Evolutionary conservation across 1,140 invertebrate genomes (phyloP).

Genomic region (Globodera rostochiensis): DNA sequence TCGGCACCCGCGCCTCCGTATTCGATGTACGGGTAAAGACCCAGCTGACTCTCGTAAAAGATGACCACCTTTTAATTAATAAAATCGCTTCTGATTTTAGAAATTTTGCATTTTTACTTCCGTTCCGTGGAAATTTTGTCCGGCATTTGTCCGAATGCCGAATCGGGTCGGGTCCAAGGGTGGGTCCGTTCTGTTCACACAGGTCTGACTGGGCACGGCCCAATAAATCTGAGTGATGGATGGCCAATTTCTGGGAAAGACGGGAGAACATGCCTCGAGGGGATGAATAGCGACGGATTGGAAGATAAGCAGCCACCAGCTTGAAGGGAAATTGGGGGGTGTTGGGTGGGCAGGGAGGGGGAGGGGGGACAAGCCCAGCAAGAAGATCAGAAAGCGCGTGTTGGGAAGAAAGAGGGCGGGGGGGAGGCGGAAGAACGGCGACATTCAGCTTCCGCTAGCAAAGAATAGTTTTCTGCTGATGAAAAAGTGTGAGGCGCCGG

Average conservation of each 20-base stretch:
- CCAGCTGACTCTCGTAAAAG: slow-evolving; percentile 41
- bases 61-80: slow-evolving; percentile 30
- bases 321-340: background rate
- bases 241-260: background rate
- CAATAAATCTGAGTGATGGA: slow-evolving; percentile 35
- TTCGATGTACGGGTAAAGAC: slow-evolving; percentile 36
- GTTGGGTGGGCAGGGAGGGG: background rate
- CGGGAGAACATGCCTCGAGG: slow-evolving; percentile 6
- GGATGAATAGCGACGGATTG: background rate
- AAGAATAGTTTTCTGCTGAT: background rate
- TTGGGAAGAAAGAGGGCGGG: background rate
- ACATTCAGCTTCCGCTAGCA: background rate
- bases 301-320: background rate
- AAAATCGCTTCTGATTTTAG: background rate
- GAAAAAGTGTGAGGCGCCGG: background rate
- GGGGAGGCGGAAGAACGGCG: background rate
- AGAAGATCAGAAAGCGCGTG: background rate
- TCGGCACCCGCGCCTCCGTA: background rate
- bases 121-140: slow-evolving; percentile 42
- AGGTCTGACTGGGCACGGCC: slow-evolving; percentile 38
- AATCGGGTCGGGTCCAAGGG: slow-evolving; percentile 31
- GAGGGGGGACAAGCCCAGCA: background rate
- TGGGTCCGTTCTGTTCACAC: slow-evolving; percentile 19
- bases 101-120: slow-evolving; percentile 15
- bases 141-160: slow-evolving; percentile 39